Base-by-base conservation (phyloP, 2,888 invertebrate species). In the Ormyrus rosae region DNA sequence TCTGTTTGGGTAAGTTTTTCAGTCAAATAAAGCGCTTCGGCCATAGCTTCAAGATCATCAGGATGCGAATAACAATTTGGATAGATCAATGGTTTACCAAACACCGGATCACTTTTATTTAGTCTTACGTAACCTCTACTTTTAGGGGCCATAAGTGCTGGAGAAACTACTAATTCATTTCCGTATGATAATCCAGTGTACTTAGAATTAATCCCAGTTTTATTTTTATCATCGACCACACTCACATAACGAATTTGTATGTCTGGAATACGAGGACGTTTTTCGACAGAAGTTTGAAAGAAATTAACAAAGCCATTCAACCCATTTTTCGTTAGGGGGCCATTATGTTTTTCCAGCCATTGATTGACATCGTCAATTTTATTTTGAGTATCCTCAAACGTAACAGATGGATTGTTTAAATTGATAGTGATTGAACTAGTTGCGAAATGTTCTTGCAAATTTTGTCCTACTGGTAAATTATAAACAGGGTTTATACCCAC, bases 61-160 rank as follows among this genome's bases (percentile, higher is more conserved):
- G 92, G 92, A 82, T 94, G 91, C 0, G 92, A 91, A 83, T 95
- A 91, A 87, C 95, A 95, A 87, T 95, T 95, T 0, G 95, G 93
- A 82, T 94, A 92, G 82, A 96, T 92, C 72, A 92, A 90, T 0
- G 95, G 95, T 76, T 93, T 91, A 9, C 93, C 92, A 81, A 92
- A 92, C 0, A 95, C 94, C 0, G 96, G 96, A 89, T 95, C 92
- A 6, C 87, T 90, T 0, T 93, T 93, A 83, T 92, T 91, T 7
- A 96, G 90, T 83, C 91, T 92, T 50, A 96, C 85, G 83, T 91
- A 91, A 1, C 96, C 96, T 65, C 92, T 91, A 46, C 95, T 95
- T 85, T 93, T 92, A 0, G 94, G 92, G 75, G 93, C 93, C 85
- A 95, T 86, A 9, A 94, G 86, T 91, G 93, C 92, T 5, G 93